A percentile compares a stretch with the other conserved stretches of the same genome.
Evolutionary conservation across 2,888 invertebrate genomes (phyloP).

Genomic region (Drosophila borealis): DNA sequence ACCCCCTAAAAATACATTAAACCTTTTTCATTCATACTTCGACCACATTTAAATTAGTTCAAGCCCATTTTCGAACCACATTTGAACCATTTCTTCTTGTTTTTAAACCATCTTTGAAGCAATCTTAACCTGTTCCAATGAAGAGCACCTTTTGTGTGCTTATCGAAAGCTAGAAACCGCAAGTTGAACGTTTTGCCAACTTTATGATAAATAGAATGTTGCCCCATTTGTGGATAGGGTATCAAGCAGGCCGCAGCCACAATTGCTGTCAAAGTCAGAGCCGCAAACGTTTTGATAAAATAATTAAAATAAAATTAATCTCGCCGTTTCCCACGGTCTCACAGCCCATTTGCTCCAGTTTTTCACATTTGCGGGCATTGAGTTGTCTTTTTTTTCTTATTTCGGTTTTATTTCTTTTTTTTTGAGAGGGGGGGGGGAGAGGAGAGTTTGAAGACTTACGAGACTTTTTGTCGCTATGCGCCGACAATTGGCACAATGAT

Average conservation of each 20-base stretch:
- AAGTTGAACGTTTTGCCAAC: background rate
- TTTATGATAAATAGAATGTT: background rate
- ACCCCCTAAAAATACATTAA: background rate
- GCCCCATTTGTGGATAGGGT: constrained; percentile 27
- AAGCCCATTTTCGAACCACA: no score
- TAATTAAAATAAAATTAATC: constrained; percentile 80
- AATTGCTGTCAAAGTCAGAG: constrained; percentile 57
- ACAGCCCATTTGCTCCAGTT: constrained; percentile 62
- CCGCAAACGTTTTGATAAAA: constrained; percentile 77
- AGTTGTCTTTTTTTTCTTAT: background rate
- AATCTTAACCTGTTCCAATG: background rate
- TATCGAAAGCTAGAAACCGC: no score
- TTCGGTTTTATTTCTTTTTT: background rate
- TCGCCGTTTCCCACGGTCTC: constrained; percentile 73
- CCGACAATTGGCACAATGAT: constrained; percentile 67
- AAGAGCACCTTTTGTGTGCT: no score
- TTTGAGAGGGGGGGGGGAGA: constrained; percentile 1
- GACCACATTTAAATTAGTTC: no score
- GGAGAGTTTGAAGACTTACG: constrained; percentile 42
- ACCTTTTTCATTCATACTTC: background rate
- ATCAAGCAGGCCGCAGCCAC: constrained; percentile 33
- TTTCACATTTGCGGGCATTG: constrained; percentile 21
- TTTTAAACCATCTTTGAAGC: background rate
- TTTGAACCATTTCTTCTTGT: no score
- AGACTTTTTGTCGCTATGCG: constrained; percentile 28